Evolutionary conservation across 2,113 vertebrate genomes (phyloP), one percentile per base, ranked within the genome.

Genomic region (Leptobrachium ailaonicum): DNA sequence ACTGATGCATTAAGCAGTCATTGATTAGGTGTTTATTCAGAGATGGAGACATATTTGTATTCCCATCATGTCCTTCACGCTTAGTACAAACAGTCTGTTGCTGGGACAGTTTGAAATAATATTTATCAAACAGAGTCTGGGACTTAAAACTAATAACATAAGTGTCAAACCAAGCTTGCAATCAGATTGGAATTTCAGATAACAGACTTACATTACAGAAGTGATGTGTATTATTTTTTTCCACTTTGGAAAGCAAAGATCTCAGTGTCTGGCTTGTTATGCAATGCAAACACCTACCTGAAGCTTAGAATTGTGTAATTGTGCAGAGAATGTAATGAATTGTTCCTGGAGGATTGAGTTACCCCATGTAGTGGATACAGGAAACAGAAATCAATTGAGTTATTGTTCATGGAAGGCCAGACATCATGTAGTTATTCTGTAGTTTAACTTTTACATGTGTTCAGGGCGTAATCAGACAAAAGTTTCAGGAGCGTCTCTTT

Each of bases 221-320:
- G 73, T 32, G 12, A 53, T 32, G 14, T 66, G 45, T 50, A 50
- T 54, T 76, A 43, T 66, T 2, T 71, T 8, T 68, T 20, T 41
- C 13, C 11, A 5, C 9, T 42, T 68, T 43, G 43, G 41, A 43
- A 41, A 68, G n/a, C 56, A 45, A n/a, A 14, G 54, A 12, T 45
- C 20, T 32, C 20, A 32, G 47, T 56, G 32, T 12, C 71, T 13
- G 6, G 43, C 8, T 50, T 13, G 6, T 77, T 60, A 41, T 56
- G 76, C 40, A 71, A 69, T 45, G 53, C 41, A 77, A 69, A 77
- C 75, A 77, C 53, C 43, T 50, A 11, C 66, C 9, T 1, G 63
- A 2, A 10, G 8, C 45, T 60, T 32, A 32, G 20, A 32, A 32
- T 32, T 32, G 20, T 32, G 20, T 32, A 32, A 32, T 32, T 67